Evolutionary conservation across 2,888 invertebrate species (phyloP).

Genomic region (Cryptus viduatorius): DNA sequence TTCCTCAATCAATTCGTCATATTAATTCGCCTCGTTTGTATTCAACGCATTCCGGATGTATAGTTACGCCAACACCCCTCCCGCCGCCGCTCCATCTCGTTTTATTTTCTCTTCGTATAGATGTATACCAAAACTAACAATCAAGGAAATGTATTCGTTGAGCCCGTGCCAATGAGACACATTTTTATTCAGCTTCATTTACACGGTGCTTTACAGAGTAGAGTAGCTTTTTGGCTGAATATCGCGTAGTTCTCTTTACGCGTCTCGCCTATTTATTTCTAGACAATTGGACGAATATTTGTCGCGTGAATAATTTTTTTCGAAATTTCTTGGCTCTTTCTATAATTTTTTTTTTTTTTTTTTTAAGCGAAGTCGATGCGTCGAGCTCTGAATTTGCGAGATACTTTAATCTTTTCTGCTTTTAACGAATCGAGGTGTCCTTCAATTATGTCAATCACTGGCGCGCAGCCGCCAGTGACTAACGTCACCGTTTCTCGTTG

Average conservation of each 20-base stretch:
- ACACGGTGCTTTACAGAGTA: constrained; percentile 18
- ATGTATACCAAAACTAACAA: constrained; percentile 12
- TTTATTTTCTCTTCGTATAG: constrained; percentile 1
- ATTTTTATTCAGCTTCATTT: constrained; percentile 58
- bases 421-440: constrained; percentile 1
- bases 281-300: constrained; percentile 34
- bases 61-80: constrained; percentile 44
- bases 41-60: constrained; percentile 55
- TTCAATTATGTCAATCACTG: constrained; percentile 21
- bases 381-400: background rate
- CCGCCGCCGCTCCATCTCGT: background rate
- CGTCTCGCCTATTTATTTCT: constrained; percentile 8
- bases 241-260: background rate
- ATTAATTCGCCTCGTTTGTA: constrained; percentile 52
- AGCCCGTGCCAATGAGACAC: constrained; percentile 66
- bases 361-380: too few species aligned
- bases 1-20: constrained; percentile 27
- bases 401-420: background rate
- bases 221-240: constrained; percentile 43
- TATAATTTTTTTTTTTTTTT: background rate
- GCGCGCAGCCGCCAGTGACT: background rate
- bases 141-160: constrained; percentile 65
- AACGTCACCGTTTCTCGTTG: background rate
- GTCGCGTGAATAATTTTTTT: background rate
- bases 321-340: background rate